A percentile compares a stretch with the other conserved stretches of the same genome.
Evolutionary conservation across 1,140 invertebrate genomes (phyloP).

Genomic region (Pseudoatta argentina): DNA sequence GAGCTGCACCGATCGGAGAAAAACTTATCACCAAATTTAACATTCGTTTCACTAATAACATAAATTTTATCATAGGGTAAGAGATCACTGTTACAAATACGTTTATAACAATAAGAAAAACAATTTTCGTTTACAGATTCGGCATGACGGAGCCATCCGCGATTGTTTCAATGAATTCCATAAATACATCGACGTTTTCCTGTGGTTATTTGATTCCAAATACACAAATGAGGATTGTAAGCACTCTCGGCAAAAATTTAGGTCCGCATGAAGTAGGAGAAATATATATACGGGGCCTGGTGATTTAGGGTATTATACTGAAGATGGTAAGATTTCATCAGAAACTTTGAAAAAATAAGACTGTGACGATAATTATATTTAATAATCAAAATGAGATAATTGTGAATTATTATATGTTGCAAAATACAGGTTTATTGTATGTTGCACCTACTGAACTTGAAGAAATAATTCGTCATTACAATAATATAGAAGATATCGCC

Average conservation of each 20-base stretch:
- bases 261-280: slow-evolving; percentile 74
- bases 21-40: slow-evolving; percentile 88
- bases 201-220: slow-evolving; percentile 89
- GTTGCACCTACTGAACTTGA: slow-evolving; percentile 80
- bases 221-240: slow-evolving; percentile 89
- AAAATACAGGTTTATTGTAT: slow-evolving; percentile 82
- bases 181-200: slow-evolving; percentile 62
- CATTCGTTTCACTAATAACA: slow-evolving; percentile 80
- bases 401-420: slow-evolving; percentile 84
- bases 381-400: slow-evolving; percentile 86
- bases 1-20: slow-evolving; percentile 90
- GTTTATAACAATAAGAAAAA: slow-evolving; percentile 20
- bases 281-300: slow-evolving; percentile 84
- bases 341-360: not conserved
- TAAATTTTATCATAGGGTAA: slow-evolving; percentile 83
- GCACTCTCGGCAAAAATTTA: slow-evolving; percentile 73
- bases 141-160: slow-evolving; percentile 90
- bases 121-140: slow-evolving; percentile 80
- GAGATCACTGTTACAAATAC: slow-evolving; percentile 41
- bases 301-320: slow-evolving; percentile 89
- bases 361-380: not conserved
- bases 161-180: slow-evolving; percentile 77
- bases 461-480: slow-evolving; percentile 72
- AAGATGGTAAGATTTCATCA: slow-evolving; percentile 63
- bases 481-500: slow-evolving; percentile 91